Percentiles rank a stretch among this genome's conserved stretches.
Evolutionary conservation across 1,140 invertebrate genomes (phyloP).

Genomic region (Galleria mellonella): DNA sequence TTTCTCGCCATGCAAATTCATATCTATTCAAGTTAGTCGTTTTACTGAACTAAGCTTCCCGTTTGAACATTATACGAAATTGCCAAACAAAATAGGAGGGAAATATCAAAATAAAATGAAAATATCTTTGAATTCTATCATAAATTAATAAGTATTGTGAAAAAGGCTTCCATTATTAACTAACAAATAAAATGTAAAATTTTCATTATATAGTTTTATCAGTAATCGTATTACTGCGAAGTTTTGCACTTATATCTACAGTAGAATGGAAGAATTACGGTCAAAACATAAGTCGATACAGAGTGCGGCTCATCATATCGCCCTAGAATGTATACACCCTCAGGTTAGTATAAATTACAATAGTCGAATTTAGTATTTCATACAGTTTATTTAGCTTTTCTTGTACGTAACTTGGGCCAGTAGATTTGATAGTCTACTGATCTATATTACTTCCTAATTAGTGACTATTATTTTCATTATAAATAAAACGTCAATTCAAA

Average conservation of each 20-base stretch:
- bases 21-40: background rate
- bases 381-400: no score
- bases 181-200: slow-evolving; percentile 2
- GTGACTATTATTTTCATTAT: no score
- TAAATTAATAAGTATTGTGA: no score
- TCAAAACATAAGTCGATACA: slow-evolving; percentile 56
- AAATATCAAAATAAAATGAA: slow-evolving; percentile 20
- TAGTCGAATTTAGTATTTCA: no score
- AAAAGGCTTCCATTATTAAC: no score
- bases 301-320: slow-evolving; percentile 57
- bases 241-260: background rate
- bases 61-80: background rate
- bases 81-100: slow-evolving; percentile 20
- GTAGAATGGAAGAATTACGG: slow-evolving; percentile 51
- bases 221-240: background rate
- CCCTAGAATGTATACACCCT: slow-evolving; percentile 57
- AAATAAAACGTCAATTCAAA: no score
- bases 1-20: background rate
- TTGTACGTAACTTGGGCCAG: no score
- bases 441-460: no score
- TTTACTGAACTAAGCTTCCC: background rate
- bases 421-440: no score
- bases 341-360: slow-evolving; percentile 32
- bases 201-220: background rate
- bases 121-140: background rate